Percentiles rank a stretch among this genome's conserved stretches.
Conservation (phyloP, 2,113 vertebrate genomes). For the Thinocorus orbignyianus region DNA sequence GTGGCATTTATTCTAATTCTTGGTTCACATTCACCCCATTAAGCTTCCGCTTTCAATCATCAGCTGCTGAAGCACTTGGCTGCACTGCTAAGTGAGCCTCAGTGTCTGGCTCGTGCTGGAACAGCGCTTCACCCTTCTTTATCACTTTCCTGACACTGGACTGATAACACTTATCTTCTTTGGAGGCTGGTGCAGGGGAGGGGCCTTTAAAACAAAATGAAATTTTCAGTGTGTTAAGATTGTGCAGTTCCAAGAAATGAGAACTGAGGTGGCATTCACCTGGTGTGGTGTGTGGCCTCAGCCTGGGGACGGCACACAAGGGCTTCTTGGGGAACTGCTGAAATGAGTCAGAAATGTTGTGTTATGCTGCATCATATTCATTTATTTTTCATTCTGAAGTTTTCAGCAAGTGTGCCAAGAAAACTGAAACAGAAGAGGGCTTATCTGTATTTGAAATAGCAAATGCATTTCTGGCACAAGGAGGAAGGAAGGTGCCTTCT, state of each 20-base stretch:
- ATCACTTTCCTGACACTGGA: not conserved
- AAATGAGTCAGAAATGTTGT: not conserved
- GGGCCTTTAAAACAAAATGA: not conserved
- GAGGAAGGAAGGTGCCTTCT: not conserved
- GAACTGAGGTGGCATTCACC: not conserved
- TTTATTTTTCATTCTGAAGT: constrained; percentile 16
- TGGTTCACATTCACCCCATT: constrained; percentile 44
- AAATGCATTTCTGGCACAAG: not conserved
- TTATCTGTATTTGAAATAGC: not conserved
- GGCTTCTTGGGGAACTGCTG: not conserved
- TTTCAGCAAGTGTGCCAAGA: not conserved
- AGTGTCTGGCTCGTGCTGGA: not conserved
- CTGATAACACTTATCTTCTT: constrained; percentile 45
- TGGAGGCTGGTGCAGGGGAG: not conserved
- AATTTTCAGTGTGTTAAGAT: not conserved
- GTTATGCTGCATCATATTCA: not conserved
- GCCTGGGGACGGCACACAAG: not conserved
- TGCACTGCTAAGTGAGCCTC: not conserved
- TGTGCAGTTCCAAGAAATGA: not conserved
- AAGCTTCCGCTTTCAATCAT: constrained; percentile 56
- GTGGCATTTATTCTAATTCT: constrained; percentile 60
- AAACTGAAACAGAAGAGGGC: not conserved
- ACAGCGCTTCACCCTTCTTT: not conserved
- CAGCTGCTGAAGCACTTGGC: constrained; percentile 41
- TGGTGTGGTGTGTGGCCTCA: not conserved